A percentile compares a stretch with the other conserved stretches of the same genome.
Conservation (phyloP, 2,797 vertebrate species). For the Otolemur crassicaudatus region DNA sequence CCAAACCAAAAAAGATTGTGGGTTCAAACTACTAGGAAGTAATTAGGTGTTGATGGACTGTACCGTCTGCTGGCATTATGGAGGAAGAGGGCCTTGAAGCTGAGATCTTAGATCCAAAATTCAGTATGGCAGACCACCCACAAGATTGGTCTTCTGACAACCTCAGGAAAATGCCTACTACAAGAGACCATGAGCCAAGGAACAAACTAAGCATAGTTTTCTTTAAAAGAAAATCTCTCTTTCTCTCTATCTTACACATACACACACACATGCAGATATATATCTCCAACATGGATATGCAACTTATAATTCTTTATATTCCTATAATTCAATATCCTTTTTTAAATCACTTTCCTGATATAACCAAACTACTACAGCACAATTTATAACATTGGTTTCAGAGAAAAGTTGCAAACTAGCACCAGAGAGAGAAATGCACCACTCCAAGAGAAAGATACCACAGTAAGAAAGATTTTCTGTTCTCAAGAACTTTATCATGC, state of each 20-base stretch:
- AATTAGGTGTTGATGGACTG: slow-evolving; percentile 81
- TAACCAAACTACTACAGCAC: background rate
- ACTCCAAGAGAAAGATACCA: background rate
- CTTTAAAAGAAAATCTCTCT: slow-evolving; percentile 49
- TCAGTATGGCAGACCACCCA: slow-evolving; percentile 80
- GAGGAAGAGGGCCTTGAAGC: slow-evolving; percentile 51
- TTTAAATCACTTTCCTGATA: background rate
- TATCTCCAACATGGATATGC: background rate
- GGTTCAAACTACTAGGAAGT: slow-evolving; percentile 77
- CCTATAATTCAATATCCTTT: background rate
- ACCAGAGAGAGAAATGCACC: background rate
- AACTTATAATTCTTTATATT: slow-evolving; percentile 3
- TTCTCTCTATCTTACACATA: background rate
- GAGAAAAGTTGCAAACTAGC: background rate
- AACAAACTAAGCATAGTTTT: slow-evolving; percentile 29
- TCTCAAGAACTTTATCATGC: background rate
- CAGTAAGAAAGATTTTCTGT: background rate
- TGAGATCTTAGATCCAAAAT: slow-evolving; percentile 64
- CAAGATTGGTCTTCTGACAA: slow-evolving; percentile 46
- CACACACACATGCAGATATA: background rate
- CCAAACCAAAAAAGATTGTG: slow-evolving; percentile 76
- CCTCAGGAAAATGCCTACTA: slow-evolving; percentile 64
- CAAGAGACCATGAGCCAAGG: slow-evolving; percentile 53
- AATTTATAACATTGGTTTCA: background rate
- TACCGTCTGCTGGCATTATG: slow-evolving; percentile 78